phyloP scores from a whole-genome alignment of 2,797 vertebrate genomes.

The Erpetoichthys calabaricus region DNA sequence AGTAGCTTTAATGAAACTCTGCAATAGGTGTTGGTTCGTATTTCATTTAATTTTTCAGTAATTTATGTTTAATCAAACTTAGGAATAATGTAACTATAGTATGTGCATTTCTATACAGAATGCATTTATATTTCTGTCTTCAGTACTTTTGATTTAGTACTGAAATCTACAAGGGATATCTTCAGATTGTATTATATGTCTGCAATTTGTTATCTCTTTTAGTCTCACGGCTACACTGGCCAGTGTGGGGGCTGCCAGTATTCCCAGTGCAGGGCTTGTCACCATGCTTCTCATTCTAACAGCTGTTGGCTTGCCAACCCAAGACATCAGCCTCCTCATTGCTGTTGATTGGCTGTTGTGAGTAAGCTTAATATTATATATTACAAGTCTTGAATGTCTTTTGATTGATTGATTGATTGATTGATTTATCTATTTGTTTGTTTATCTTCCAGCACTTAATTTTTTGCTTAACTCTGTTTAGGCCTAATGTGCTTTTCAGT shows the following conservation, averaged over 20 bases:
- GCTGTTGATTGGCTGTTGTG: conserved; percentile 70
- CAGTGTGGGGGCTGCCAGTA: conserved; percentile 68
- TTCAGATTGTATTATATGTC: too few relatives aligned
- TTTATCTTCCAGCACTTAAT: background rate
- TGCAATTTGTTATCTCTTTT: too few relatives aligned
- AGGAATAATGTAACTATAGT: too few relatives aligned
- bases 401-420: background rate
- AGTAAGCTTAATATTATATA: conserved; percentile 35
- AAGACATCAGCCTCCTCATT: conserved; percentile 64
- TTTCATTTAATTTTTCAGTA: too few relatives aligned
- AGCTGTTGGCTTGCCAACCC: conserved; percentile 51
- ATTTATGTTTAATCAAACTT: too few relatives aligned
- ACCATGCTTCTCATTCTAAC: conserved; percentile 71
- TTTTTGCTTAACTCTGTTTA: conserved; percentile 1
- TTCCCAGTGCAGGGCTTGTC: conserved; percentile 68
- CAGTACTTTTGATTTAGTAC: background rate
- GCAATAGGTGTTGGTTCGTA: too few relatives aligned
- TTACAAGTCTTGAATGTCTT: background rate
- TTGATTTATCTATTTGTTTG: too few relatives aligned
- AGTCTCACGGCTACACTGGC: conserved; percentile 70
- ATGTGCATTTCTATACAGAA: background rate
- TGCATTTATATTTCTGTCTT: background rate
- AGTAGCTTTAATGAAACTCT: too few relatives aligned
- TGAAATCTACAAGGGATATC: too few relatives aligned
- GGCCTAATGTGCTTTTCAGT: too few relatives aligned